Base-by-base conservation (phyloP, 2,113 vertebrate genomes). In the Scomber scombrus region DNA sequence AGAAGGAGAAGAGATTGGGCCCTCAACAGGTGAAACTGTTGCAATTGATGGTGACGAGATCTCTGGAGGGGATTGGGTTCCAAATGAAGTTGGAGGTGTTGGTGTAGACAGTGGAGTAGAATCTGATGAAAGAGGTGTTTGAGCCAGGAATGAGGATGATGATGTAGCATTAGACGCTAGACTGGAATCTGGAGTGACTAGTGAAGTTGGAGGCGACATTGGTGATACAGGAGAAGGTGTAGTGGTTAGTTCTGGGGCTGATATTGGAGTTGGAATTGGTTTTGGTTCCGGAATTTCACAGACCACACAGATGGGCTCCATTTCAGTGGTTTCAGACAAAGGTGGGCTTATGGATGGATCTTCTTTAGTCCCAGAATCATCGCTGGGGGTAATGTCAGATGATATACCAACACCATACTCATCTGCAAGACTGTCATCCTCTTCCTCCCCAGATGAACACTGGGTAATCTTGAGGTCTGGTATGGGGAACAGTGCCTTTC, bases 391-490 rank as follows among this genome's bases (percentile, higher is more conserved):
- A 23, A 96, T 95, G 70, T 97, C 96, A 73, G 96, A 96, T 63
- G 96, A 94, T 89, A 95, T 93, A 80, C 96, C 95, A 83, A 92
- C 86, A 45, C 86, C 89, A 90, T 93, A 89, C 29, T 97, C 96
- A 74, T 97, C 95, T 90, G 95, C 95, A 91, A 93, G 94, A 96
- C 93, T 96, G 90, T 91, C 95, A 91, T 97, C 97, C 84, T 98
- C 97, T 60, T 96, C 95, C 90, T 99, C 98, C 80, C 95, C 88
- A 88, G 98, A 98, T 88, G 99, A 99, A 89, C 98, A 98, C 63
- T 98, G 97, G 15, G 98, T 99, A 92, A 99, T 99, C 93, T 96
- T 99, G 78, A 99, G 96, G 90, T 99, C 97, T 84, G 98, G 98
- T 92, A 99, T 98, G 57, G 97, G 97, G 69, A 96, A 96, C 34